Base-by-base conservation (phyloP, 2,797 vertebrate species). In the Girardinus metallicus region DNA sequence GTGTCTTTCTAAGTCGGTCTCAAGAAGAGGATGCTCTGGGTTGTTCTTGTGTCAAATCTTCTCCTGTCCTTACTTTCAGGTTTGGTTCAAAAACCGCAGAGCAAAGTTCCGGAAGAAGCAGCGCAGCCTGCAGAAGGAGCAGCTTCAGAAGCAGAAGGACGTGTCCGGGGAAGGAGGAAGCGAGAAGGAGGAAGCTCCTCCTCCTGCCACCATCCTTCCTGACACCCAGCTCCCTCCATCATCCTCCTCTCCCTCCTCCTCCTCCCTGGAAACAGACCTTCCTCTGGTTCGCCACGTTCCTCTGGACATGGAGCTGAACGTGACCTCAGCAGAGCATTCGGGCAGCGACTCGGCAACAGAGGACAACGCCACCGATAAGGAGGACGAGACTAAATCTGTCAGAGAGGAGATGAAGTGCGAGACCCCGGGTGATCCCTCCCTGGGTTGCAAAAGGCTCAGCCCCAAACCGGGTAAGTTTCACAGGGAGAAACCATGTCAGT, bases 91-190 rank as follows among this genome's bases (percentile, higher is more conserved):
- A 94, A 99, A 99, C 88, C 96, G 98, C 80, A 95, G 98, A 82
- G 98, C 98, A 80, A 99, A 99, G 88, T 99, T 99, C 88, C 97
- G 98, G n/a, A 99, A 99, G 96, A 99, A 99, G 96, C 98, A 99
- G 89, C 97, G 98, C 77, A 99, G 97, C 91, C 96, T 99, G 75
- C 98, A 99, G 94, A 99, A 99, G 73, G 98, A 99, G 91, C 98
- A 99, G 94, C 96, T 99, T 55, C 98, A 98, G 96, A 99, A 98
- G 89, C 98, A 99, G 93, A 99, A 99, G 92, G 98, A 99, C 74
- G 95, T 94, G 0, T 91, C 93, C 0, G 96, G 95, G 0, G 98
- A 98, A 79, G 96, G 95, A n/a, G 93, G 93, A 0, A 96, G 97
- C 1, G 95, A 96, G 82, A 98, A 98, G 91, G 93, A 95, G 80